Percentiles rank a stretch among this genome's conserved stretches.
Evolutionary conservation across 2,888 invertebrate species (phyloP).

Genomic region (Rotaria socialis): DNA sequence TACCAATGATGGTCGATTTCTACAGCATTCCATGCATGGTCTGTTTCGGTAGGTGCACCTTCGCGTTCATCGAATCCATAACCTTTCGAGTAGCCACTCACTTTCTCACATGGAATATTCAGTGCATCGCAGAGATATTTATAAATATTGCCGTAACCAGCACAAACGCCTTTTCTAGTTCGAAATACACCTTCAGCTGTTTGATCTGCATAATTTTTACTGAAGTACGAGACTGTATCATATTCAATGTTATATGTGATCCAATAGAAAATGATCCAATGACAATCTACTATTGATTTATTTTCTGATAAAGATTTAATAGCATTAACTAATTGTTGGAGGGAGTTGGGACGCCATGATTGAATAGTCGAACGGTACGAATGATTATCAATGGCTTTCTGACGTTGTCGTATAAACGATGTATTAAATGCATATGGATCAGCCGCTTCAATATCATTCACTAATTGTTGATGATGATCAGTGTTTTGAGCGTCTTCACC

Average conservation of each 20-base stretch:
- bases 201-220: background rate
- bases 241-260: slow-evolving; percentile 38
- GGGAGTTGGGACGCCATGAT: background rate
- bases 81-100: slow-evolving; percentile 39
- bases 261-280: slow-evolving; percentile 32
- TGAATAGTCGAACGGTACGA: background rate
- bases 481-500: too few relatives aligned
- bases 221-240: background rate
- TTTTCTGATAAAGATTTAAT: background rate
- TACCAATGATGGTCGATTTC: too few relatives aligned
- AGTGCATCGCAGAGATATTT: slow-evolving; percentile 1
- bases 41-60: background rate
- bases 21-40: slow-evolving; percentile 45
- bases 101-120: slow-evolving; percentile 25
- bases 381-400: background rate
- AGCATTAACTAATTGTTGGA: background rate
- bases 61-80: slow-evolving; percentile 12
- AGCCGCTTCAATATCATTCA: background rate
- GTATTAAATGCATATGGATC: background rate
- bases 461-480: too few relatives aligned
- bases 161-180: slow-evolving; percentile 38
- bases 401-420: background rate
- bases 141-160: slow-evolving; percentile 37
- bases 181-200: slow-evolving; percentile 30
- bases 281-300: background rate